phyloP scores from a whole-genome alignment of 1,140 invertebrate genomes.

The Globodera rostochiensis region DNA sequence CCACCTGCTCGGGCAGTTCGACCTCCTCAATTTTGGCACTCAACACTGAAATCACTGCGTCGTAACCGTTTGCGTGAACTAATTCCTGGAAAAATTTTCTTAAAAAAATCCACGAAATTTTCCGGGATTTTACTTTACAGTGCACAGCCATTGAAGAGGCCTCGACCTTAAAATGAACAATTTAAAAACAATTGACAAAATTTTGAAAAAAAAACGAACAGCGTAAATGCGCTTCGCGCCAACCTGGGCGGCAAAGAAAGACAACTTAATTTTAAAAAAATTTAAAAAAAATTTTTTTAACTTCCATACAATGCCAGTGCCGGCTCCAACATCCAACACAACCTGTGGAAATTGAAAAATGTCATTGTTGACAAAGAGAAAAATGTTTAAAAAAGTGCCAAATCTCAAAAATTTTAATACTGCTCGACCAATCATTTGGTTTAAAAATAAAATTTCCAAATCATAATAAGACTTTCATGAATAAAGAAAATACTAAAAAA shows the following conservation, averaged over 20 bases:
- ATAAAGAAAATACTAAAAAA: neutral
- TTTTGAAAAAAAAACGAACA: neutral
- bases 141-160: constrained; percentile 97
- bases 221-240: constrained; percentile 95
- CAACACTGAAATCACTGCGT: constrained; percentile 84
- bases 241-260: constrained; percentile 96
- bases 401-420: too few relatives aligned
- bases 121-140: constrained; percentile 75
- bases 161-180: constrained; percentile 73
- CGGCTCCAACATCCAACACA: constrained; percentile 93
- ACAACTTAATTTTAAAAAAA: constrained; percentile 69
- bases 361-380: neutral
- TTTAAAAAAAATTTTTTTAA: neutral
- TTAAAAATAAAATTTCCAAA: too few relatives aligned
- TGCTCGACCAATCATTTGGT: too few relatives aligned
- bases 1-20: constrained; percentile 84
- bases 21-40: constrained; percentile 99
- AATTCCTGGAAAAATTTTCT: constrained; percentile 71
- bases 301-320: constrained; percentile 80
- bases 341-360: constrained; percentile 68
- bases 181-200: too few relatives aligned
- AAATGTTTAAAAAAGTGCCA: too few relatives aligned
- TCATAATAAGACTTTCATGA: too few relatives aligned
- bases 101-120: constrained; percentile 24
- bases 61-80: constrained; percentile 85